Percentiles rank a stretch among this genome's conserved stretches.
Evolutionary conservation across 2,888 invertebrate genomes (phyloP).

Genomic region (Cheilosia pagana): DNA sequence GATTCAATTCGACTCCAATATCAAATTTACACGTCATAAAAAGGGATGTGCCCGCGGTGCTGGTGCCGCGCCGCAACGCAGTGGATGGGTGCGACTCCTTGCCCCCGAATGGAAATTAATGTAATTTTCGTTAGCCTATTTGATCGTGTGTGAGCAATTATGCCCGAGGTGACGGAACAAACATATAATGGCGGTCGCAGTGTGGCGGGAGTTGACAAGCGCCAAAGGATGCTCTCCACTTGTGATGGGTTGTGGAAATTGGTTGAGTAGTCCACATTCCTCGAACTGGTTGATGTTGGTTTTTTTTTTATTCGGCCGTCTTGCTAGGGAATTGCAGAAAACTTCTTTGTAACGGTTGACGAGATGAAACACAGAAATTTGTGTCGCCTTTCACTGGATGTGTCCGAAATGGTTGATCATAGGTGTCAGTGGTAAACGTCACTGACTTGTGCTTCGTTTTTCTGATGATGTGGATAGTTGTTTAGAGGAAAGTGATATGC

Average conservation of each 20-base stretch:
- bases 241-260: constrained; percentile 27
- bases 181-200: constrained; percentile 10
- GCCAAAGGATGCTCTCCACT: constrained; percentile 34
- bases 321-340: neutral
- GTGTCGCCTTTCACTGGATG: too few relatives aligned
- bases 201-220: constrained; percentile 47
- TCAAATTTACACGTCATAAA: constrained; percentile 61
- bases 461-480: too few relatives aligned
- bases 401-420: too few relatives aligned
- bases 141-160: constrained; percentile 48
- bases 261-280: constrained; percentile 21
- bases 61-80: constrained; percentile 3
- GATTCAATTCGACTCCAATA: constrained; percentile 63
- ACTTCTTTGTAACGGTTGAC: too few relatives aligned
- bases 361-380: too few relatives aligned
- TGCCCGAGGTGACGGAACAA: constrained; percentile 45
- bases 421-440: too few relatives aligned
- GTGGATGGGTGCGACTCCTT: constrained; percentile 1
- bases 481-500: too few relatives aligned
- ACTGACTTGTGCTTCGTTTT: too few relatives aligned
- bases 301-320: neutral
- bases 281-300: constrained; percentile 5
- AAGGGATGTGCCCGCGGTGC: constrained; percentile 44
- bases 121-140: constrained; percentile 40
- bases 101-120: constrained; percentile 44